Evolutionary conservation across 2,888 invertebrate genomes (phyloP), one percentile per base, ranked within the genome.

Genomic region (Epiblema foenella): DNA sequence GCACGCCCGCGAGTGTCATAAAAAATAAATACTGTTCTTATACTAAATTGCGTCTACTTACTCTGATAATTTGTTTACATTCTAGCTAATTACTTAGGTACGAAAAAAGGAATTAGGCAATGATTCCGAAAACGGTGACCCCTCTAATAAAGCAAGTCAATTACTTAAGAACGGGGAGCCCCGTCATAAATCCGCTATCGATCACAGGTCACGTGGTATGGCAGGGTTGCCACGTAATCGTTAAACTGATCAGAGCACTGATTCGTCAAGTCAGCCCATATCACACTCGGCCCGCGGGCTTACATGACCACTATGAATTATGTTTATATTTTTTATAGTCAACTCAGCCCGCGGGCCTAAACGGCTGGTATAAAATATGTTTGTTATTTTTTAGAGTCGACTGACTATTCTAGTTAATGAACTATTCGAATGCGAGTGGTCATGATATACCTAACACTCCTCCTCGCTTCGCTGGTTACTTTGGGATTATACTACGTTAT

Each of bases 171-270:
- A 86, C 87, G 84, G 85, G 85, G 65, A 65, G 56, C 56, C 87
- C 88, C 86, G 89, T 90, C 91, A 91, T 91, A 91, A 89, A 90
- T 89, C 89, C 86, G 24, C 86, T 85, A 91, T 93, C 91, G 89
- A 92, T 92, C 92, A 93, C 91, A 90, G 89, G 89, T 89, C 85
- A 84, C 84, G 69, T 57, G 37, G 37, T 18, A n/a, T 3, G 11
- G 8, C 51, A 65, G 63, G 64, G 64, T 49, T 69, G 59, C 49
- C 66, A 18, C 58, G 10, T 63, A 18, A 51, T n/a, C 39, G 39
- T 58, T 17, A 39, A 8, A n/a, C 7, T 29, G n/a, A 18, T 10
- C 10, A 10, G 51, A n/a, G 33, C 24, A 24, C 24, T 24, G 24
- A 24, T 24, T 24, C 1, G 24, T 24, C 24, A 24, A 24, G 24